Base-by-base conservation (phyloP, 2,888 invertebrate species). In the Pollenia angustigena region DNA sequence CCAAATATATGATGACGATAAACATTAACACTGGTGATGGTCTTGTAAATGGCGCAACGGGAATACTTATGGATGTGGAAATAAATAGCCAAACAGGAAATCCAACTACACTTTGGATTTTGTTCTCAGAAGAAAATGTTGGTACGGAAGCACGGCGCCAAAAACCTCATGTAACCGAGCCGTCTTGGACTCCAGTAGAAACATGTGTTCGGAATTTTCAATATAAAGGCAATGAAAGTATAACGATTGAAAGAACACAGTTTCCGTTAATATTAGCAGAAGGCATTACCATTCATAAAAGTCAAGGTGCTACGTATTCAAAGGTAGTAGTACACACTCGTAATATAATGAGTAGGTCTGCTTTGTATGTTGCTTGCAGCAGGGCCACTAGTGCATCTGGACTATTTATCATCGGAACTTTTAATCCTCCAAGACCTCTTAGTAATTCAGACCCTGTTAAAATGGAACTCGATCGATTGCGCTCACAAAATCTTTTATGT, bases 271-370 rank as follows among this genome's bases (percentile, higher is more conserved):
- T 32, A 6, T 32, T 32, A 32, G 32, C 80, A 16, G 80, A 83
- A 71, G 78, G 72, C 0, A 81, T 84, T 8, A 87, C 85, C 1
- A 85, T 81, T 3, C 81, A 81, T 4, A 87, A 81, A 69, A 87
- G 87, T 23, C 82, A 85, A 71, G 85, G 80, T 8, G 81, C 81
- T 9, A 80, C 72, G 3, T 80, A 80, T 58, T 60, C 66, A 1
- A 58, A 81, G 44, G 80, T 83, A n/a, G 79, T 69, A 1, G 82
- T 86, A 9, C 80, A 83, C 14, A 44, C 62, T 2, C 60, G 56
- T 4, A 44, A 11, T 11, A 62, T 46, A 32, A 86, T 83, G 42
- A 71, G 23, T 8, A 46, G 80, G 16, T 16, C 83, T 9, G 71
- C 86, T 11, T 18, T 86, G 9, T 76, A 86, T 18, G 86, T 83